Evolutionary conservation across 2,797 vertebrate species (phyloP), one percentile per base, ranked within the genome.

Genomic region (Sebastes steindachneri): DNA sequence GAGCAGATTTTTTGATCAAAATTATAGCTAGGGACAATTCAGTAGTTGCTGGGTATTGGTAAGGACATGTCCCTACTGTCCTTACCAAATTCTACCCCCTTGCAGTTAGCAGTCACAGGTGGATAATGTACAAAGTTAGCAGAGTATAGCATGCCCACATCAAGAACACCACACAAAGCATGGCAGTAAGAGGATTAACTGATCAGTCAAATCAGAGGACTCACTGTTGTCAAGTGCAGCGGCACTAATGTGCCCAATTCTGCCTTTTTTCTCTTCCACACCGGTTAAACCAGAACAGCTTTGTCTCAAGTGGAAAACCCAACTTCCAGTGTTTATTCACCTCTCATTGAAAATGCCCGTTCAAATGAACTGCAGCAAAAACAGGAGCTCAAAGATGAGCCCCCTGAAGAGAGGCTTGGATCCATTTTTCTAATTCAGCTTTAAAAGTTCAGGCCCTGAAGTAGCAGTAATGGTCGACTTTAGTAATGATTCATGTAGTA

Each of bases 341-440:
- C 35, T 57, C 65, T 67, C 26, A 31, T 45, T 67, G 23, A 82
- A 82, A 77, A 82, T 37, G 26, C 25, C 63, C 60, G 66, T 68
- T 86, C 28, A 65, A 73, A 73, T 71, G 41, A 83, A 60, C 71
- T 59, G 28, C 51, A 41, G 67, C 12, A 54, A 77, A 76, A 77
- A 74, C 57, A 84, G 23, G 51, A 78, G 63, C 64, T 74, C 4
- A 35, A n/a, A 77, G 62, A 79, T 83, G 72, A 75, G 26, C 19
- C 54, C 67, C 82, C 65, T 2, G 9, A 64, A 60, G 45, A 81
- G 66, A 79, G 33, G 68, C 70, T 63, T 10, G 26, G 87, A 87
- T 87, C 79, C 53, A 66, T 87, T 83, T 72, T 55, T 83, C 53
- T 73, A 68, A 82, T 88, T 84, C 64, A 75, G 63, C 45, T 83